Conservation (phyloP, 2,113 vertebrate species). For the Alosa alosa region DNA sequence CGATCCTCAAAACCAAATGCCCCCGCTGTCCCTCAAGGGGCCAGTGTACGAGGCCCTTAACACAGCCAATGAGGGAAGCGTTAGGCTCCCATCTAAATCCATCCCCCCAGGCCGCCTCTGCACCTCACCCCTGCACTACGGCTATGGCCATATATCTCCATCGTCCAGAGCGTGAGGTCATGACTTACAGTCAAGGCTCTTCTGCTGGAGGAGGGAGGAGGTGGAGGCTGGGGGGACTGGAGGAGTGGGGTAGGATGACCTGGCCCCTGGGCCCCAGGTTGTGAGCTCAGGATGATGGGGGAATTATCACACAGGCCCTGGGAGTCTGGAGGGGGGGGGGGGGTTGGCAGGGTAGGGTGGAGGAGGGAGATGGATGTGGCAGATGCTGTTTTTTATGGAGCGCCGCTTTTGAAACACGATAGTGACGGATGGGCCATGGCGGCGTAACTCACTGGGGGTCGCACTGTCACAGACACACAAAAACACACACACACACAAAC, state of each 20-base stretch:
- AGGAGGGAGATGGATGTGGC: conserved; percentile 26
- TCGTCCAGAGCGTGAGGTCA: background rate
- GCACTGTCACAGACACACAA: background rate
- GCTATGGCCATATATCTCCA: background rate
- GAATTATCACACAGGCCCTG: background rate
- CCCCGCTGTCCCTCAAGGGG: background rate
- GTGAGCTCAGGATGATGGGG: background rate
- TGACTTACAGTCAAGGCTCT: background rate
- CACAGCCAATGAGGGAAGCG: conserved; percentile 26
- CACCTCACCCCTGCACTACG: conserved; percentile 27
- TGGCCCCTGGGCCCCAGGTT: background rate
- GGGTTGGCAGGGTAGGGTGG: background rate
- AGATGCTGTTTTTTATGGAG: conserved; percentile 40
- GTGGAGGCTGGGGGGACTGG: background rate
- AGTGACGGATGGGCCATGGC: conserved; percentile 17
- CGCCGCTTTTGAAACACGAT: conserved; percentile 32
- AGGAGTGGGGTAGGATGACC: background rate
- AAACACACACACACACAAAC: background rate
- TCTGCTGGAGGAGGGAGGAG: background rate
- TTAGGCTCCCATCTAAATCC: conserved; percentile 30
- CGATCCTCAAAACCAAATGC: background rate
- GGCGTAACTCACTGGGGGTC: conserved; percentile 19
- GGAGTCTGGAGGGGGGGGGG: background rate
- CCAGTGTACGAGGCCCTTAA: conserved; percentile 17
- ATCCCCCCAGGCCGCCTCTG: background rate